phyloP scores from a whole-genome alignment of 1,140 invertebrate species.

The Drosophila albomicans region DNA sequence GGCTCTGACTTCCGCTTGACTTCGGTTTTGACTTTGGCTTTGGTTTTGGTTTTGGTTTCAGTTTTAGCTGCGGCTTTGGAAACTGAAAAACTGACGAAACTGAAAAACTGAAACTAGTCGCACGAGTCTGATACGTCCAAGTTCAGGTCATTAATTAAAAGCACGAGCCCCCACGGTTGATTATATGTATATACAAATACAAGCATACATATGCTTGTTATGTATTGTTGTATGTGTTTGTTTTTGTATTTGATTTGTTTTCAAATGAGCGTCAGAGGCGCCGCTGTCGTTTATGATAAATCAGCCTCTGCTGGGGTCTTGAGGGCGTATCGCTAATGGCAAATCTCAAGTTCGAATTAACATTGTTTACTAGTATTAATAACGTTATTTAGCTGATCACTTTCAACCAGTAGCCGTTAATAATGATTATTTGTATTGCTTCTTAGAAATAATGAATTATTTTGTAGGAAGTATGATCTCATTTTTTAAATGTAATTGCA shows the following conservation, averaged over 20 bases:
- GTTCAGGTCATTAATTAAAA: constrained; percentile 77
- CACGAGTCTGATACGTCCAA: constrained; percentile 45
- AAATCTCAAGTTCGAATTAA: constrained; percentile 18
- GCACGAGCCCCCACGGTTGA: constrained; percentile 71
- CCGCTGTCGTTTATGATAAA: constrained; percentile 18
- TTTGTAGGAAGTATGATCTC: too few species aligned
- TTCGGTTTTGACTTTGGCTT: neutral
- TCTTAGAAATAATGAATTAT: too few species aligned
- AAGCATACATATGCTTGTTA: constrained; percentile 15
- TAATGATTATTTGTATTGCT: too few species aligned
- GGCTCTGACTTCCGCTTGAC: neutral
- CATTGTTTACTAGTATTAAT: neutral
- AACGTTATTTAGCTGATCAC: too few species aligned
- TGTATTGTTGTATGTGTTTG: neutral
- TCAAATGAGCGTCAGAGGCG: constrained; percentile 24
- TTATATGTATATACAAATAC: constrained; percentile 35
- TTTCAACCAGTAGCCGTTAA: too few species aligned
- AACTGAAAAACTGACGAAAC: constrained; percentile 25
- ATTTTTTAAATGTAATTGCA: too few species aligned
- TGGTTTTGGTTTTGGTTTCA: neutral
- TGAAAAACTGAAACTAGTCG: constrained; percentile 45
- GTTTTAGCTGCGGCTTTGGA: constrained; percentile 21
- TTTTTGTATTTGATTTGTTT: constrained; percentile 54
- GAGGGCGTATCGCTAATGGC: constrained; percentile 10
- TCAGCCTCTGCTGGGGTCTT: neutral